These are phyloP conservation scores for Xanthia icteritia DNA, from an alignment of 2,888 invertebrate genomes.

Conservation along the genomic window DNA sequence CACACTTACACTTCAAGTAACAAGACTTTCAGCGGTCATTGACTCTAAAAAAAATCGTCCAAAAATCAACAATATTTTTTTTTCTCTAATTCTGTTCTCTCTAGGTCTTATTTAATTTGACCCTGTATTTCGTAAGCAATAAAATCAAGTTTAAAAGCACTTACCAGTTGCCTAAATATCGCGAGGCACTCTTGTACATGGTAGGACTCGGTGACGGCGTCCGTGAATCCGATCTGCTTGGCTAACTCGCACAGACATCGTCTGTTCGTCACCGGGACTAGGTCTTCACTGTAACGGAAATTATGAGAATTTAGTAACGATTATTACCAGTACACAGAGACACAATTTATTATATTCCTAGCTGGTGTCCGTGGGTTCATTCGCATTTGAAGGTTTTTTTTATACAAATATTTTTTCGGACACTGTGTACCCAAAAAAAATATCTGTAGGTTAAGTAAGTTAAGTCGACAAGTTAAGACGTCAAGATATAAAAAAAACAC, in stretches of 20 bases:
- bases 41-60: too few species aligned
- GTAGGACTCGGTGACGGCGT: constrained; percentile 95
- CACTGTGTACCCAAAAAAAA: too few species aligned
- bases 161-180: constrained; percentile 97
- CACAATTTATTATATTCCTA: not conserved
- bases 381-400: too few species aligned
- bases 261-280: constrained; percentile 97
- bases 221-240: constrained; percentile 98
- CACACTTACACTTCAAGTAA: too few species aligned
- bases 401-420: too few species aligned
- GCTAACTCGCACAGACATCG: constrained; percentile 98
- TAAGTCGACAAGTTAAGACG: not conserved
- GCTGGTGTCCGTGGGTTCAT: not conserved
- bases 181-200: constrained; percentile 96
- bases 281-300: constrained; percentile 93
- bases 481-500: not conserved
- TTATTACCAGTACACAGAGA: not conserved
- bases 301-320: not conserved
- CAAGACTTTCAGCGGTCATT: too few species aligned
- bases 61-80: too few species aligned
- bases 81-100: too few species aligned
- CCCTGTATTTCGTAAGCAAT: too few species aligned
- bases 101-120: too few species aligned
- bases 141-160: constrained; percentile 62
- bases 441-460: not conserved